A percentile compares a stretch with the other conserved stretches of the same genome.
phyloP scores from a whole-genome alignment of 2,888 invertebrate species.

The Eupithecia subfuscata region DNA sequence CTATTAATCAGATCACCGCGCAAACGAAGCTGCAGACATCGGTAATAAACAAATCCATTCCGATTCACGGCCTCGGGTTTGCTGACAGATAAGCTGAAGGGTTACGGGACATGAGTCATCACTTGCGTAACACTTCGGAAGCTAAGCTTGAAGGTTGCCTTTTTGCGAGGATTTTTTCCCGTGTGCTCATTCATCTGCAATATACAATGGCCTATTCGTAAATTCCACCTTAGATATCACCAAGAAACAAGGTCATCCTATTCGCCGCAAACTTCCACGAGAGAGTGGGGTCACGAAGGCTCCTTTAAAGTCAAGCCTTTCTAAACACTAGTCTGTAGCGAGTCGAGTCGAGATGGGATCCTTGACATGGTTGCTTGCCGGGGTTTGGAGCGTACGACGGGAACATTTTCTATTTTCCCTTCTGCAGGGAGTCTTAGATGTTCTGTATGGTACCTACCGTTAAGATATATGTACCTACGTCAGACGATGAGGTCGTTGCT shows the following conservation, averaged over 20 bases:
- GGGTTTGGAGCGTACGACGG: constrained; percentile 29
- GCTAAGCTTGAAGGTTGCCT: constrained; percentile 23
- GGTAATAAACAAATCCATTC: constrained; percentile 48
- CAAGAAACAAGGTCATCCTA: constrained; percentile 7
- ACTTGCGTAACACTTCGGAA: constrained; percentile 27
- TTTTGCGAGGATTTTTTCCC: constrained; percentile 16
- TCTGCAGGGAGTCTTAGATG: constrained; percentile 16
- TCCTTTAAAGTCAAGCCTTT: constrained; percentile 54
- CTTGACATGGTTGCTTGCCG: constrained; percentile 63
- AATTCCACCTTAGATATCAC: constrained; percentile 12
- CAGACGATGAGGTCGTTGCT: neutral
- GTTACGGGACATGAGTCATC: constrained; percentile 24
- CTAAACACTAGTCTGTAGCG: constrained; percentile 47
- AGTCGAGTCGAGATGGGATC: constrained; percentile 56
- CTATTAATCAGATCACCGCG: neutral
- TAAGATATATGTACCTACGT: neutral
- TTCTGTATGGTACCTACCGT: constrained; percentile 16
- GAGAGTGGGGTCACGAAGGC: constrained; percentile 55
- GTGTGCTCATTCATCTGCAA: constrained; percentile 13
- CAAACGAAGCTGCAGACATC: constrained; percentile 2
- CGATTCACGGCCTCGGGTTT: constrained; percentile 35
- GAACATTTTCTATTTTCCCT: constrained; percentile 27
- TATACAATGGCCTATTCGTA: constrained; percentile 5
- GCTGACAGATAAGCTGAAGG: constrained; percentile 34
- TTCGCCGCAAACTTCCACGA: constrained; percentile 7